Conservation (phyloP, 1,140 invertebrate species). For the Reticulitermes speratus region DNA sequence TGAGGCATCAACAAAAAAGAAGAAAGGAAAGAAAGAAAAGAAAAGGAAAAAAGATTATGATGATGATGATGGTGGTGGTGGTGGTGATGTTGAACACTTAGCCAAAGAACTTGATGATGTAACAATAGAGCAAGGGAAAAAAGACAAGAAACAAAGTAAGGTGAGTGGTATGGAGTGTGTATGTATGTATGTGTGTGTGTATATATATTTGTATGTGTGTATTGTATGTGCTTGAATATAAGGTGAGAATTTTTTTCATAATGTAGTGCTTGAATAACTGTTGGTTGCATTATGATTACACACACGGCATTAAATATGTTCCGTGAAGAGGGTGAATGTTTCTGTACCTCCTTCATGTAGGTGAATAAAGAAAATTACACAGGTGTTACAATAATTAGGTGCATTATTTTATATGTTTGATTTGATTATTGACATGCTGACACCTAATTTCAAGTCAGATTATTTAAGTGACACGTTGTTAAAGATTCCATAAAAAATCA, state of each 20-base stretch:
- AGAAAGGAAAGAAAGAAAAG: slow-evolving; percentile 42
- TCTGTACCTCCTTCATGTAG: no score
- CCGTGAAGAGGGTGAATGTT: no score
- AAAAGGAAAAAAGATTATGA: slow-evolving; percentile 41
- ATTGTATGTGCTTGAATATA: slow-evolving; percentile 29
- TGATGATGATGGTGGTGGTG: slow-evolving; percentile 38
- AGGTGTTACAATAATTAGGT: no score
- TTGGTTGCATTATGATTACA: no score
- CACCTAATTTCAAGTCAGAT: no score
- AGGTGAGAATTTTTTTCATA: not conserved
- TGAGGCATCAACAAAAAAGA: slow-evolving; percentile 48
- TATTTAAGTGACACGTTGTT: no score
- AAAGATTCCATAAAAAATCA: no score
- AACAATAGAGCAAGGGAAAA: slow-evolving; percentile 35
- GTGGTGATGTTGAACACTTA: slow-evolving; percentile 43
- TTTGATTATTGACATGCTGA: no score
- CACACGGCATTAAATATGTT: no score
- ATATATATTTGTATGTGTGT: slow-evolving; percentile 37
- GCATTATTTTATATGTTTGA: no score
- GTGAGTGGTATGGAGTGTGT: slow-evolving; percentile 41
- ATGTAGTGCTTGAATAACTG: no score
- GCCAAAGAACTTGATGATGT: slow-evolving; percentile 43
- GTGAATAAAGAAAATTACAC: no score
- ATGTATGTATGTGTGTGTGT: slow-evolving; percentile 36
- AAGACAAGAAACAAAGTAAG: slow-evolving; percentile 41